phyloP scores from a whole-genome alignment of 2,797 vertebrate species.

The Florisuga fusca region DNA sequence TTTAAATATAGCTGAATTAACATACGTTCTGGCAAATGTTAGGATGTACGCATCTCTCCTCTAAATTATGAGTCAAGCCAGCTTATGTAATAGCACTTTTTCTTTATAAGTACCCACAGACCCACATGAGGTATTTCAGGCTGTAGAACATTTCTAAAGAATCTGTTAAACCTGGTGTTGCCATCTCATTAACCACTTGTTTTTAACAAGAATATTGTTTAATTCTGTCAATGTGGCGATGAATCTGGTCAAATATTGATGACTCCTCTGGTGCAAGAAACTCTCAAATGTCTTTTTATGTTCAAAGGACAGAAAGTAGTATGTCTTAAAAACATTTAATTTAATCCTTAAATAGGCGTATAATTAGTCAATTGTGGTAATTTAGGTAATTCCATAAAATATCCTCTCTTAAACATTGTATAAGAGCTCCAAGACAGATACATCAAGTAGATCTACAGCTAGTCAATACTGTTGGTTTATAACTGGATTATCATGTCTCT shows the following conservation, averaged over 20 bases:
- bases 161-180: neutral
- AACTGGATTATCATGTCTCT: neutral
- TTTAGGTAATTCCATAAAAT: neutral
- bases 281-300: neutral
- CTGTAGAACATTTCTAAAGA: neutral
- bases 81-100: neutral
- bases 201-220: conserved; percentile 10
- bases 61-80: neutral
- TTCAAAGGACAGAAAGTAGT: neutral
- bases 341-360: neutral
- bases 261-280: neutral
- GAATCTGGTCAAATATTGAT: neutral
- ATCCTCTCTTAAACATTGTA: neutral
- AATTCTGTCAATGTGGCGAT: neutral
- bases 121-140: neutral
- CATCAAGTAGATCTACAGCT: neutral
- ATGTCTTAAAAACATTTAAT: neutral
- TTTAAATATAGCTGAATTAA: neutral
- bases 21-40: neutral
- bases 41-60: accelerated
- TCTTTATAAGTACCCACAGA: neutral
- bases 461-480: neutral
- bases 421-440: neutral
- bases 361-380: neutral
- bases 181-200: neutral